These are phyloP conservation scores for Pseudachorutes palmiensis DNA, from an alignment of 1,140 invertebrate genomes.

Conservation along the genomic window DNA sequence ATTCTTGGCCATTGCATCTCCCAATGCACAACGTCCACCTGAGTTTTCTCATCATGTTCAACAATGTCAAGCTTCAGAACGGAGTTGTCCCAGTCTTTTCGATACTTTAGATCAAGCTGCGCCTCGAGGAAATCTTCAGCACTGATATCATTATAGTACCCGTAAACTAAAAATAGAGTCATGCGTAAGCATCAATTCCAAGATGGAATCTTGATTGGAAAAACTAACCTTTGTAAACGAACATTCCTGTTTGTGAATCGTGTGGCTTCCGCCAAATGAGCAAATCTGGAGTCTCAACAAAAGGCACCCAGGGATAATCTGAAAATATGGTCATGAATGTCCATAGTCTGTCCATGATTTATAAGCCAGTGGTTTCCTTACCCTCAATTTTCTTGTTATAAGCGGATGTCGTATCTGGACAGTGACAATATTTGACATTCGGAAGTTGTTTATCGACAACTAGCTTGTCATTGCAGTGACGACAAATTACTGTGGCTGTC, in stretches of 20 bases:
- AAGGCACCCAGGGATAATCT: constrained; percentile 62
- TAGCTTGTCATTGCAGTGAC: not conserved
- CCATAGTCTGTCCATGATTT: no score
- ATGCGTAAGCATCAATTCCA: not conserved
- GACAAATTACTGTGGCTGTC: not conserved
- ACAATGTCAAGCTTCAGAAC: constrained; percentile 59
- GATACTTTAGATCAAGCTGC: constrained; percentile 68
- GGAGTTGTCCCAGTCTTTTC: constrained; percentile 68
- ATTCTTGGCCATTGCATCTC: constrained; percentile 59
- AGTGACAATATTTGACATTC: not conserved
- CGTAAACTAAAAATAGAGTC: constrained; percentile 65
- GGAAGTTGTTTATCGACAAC: not conserved
- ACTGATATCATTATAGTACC: constrained; percentile 63
- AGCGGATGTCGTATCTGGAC: not conserved
- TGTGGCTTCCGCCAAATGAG: constrained; percentile 70
- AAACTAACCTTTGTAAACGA: constrained; percentile 74
- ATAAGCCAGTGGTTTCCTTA: no score
- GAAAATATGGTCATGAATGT: no score
- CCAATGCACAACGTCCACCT: constrained; percentile 72
- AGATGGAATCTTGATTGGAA: no score
- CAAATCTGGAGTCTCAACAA: constrained; percentile 67
- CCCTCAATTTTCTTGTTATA: not conserved
- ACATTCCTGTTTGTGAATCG: constrained; percentile 51
- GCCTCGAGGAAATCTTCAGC: constrained; percentile 71
- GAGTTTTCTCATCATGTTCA: constrained; percentile 52